Conservation (phyloP, 2,797 vertebrate genomes). For the Sitta carolinensis region DNA sequence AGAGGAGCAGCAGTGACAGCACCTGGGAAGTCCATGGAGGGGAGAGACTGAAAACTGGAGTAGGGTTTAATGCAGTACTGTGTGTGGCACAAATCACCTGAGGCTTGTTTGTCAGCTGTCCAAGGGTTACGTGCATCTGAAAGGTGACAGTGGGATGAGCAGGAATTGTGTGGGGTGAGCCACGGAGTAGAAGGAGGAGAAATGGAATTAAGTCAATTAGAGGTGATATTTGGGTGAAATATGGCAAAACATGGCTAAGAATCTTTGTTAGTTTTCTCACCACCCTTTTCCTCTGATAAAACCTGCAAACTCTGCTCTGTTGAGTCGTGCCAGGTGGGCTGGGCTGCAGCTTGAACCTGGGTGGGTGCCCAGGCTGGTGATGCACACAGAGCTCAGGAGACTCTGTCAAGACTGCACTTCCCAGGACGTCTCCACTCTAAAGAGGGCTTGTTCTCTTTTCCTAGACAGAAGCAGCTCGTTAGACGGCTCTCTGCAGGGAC, state of each 20-base stretch:
- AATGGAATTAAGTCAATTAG: not conserved
- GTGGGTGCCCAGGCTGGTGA: not conserved
- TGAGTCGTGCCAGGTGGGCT: not conserved
- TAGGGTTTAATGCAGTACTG: not conserved
- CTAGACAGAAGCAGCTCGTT: slow-evolving; percentile 81
- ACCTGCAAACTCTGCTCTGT: not conserved
- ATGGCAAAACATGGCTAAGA: not conserved
- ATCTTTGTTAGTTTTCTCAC: not conserved
- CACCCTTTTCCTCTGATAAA: not conserved
- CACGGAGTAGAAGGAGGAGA: not conserved
- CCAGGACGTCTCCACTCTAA: slow-evolving; percentile 32
- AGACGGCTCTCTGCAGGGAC: slow-evolving; percentile 78
- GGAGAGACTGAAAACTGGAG: not conserved
- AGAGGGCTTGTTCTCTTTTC: slow-evolving; percentile 75
- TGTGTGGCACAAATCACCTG: not conserved
- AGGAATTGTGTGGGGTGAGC: not conserved
- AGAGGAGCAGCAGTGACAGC: not conserved
- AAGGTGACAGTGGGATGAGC: not conserved
- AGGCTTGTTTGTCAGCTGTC: not conserved
- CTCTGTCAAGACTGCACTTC: not conserved
- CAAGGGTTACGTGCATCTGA: accelerated
- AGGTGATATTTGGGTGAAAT: not conserved
- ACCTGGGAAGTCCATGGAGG: not conserved
- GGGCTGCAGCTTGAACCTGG: not conserved
- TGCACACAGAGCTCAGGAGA: not conserved